phyloP scores from a whole-genome alignment of 2,888 invertebrate species.

The Phymatocera aterrima region DNA sequence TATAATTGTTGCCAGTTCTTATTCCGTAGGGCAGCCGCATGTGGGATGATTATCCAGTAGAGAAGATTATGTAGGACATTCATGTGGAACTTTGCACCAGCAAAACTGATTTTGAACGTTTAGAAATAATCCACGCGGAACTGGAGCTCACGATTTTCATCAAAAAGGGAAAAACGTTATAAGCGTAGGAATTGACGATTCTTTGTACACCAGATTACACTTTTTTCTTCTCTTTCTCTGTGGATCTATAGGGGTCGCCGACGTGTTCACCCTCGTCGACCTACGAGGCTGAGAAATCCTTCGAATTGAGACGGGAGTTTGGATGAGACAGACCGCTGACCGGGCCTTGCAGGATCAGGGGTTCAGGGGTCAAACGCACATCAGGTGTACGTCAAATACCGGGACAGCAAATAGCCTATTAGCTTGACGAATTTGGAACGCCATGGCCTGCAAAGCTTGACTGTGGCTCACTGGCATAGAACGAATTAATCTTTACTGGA shows the following conservation, averaged over 20 bases:
- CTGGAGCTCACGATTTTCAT: no score
- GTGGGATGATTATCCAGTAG: no score
- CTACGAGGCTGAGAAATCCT: not conserved
- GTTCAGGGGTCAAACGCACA: conserved; percentile 10
- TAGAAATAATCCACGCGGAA: no score
- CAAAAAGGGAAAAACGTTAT: no score
- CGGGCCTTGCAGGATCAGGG: no score
- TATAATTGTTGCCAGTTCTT: no score
- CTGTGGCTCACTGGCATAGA: conserved; percentile 44
- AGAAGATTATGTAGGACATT: no score
- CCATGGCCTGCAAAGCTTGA: conserved; percentile 9
- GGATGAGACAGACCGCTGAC: conserved; percentile 13
- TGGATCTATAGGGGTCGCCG: not conserved
- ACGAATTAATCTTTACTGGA: conserved; percentile 58
- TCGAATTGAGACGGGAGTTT: conserved; percentile 20
- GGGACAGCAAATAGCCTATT: conserved; percentile 13
- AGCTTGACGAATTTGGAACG: conserved; percentile 11
- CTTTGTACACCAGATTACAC: not conserved
- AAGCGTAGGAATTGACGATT: not conserved
- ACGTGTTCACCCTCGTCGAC: conserved; percentile 8
- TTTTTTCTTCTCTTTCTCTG: not conserved
- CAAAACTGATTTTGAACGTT: no score
- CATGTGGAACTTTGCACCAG: no score
- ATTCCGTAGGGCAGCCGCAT: no score
- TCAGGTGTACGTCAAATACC: conserved; percentile 33